These are phyloP conservation scores for Beris morrisii DNA, from an alignment of 2,888 invertebrate genomes.

Conservation along the genomic window DNA sequence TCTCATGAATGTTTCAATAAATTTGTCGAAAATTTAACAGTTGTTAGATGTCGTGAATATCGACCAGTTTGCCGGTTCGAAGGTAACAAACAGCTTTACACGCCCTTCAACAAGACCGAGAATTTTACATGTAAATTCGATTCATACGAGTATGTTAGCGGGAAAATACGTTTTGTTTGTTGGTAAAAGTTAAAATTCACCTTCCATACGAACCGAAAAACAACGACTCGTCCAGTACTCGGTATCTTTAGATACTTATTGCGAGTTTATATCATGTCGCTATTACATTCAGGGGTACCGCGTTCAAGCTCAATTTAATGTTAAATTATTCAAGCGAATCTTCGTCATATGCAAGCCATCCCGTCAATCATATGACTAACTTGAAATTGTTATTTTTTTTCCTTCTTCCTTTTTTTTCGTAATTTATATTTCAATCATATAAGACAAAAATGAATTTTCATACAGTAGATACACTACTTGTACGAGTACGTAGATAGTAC, in stretches of 20 bases:
- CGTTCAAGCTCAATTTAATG: conserved; percentile 26
- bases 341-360: conserved; percentile 29
- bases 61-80: no score
- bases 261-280: background rate
- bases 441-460: no score
- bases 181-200: conserved; percentile 23
- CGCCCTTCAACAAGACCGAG: background rate
- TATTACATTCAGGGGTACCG: background rate
- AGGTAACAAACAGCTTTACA: no score
- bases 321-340: conserved; percentile 33
- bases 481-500: no score
- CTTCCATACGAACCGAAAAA: conserved; percentile 19
- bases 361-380: conserved; percentile 15
- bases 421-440: background rate
- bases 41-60: background rate
- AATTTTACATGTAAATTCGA: background rate
- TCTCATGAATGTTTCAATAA: conserved; percentile 16
- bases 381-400: conserved; percentile 9
- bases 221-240: background rate
- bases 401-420: background rate
- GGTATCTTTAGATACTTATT: conserved; percentile 5
- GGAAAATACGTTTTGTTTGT: conserved; percentile 23
- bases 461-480: no score
- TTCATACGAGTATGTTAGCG: background rate
- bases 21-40: conserved; percentile 17